phyloP scores from a whole-genome alignment of 2,888 invertebrate genomes.

The Mystacides longicornis region DNA sequence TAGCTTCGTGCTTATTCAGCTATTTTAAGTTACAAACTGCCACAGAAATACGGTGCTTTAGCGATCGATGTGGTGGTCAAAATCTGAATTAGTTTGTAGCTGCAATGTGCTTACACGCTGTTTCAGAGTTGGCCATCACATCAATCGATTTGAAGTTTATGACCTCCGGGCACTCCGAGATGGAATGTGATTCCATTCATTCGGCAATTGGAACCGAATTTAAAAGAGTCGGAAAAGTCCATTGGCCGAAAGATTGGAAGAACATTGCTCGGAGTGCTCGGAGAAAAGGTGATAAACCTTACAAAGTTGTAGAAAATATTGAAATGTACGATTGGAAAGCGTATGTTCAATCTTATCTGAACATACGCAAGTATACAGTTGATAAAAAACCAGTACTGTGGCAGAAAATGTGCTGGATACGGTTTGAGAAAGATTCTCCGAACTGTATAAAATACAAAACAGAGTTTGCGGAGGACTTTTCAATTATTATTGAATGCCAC shows the following conservation, averaged over 20 bases:
- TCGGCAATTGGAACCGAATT: constrained; percentile 1
- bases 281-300: not conserved
- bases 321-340: constrained; percentile 1
- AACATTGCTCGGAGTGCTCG: constrained; percentile 1
- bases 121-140: not conserved
- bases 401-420: too few relatives aligned
- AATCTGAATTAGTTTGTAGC: constrained; percentile 1
- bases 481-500: too few relatives aligned
- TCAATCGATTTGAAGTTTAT: constrained; percentile 2
- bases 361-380: not conserved
- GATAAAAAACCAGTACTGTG: too few relatives aligned
- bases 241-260: constrained; percentile 1
- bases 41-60: constrained; percentile 7
- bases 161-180: constrained; percentile 2
- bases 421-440: too few relatives aligned
- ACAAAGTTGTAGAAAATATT: not conserved
- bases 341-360: not conserved
- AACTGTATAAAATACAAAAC: too few relatives aligned
- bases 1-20: not conserved
- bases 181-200: constrained; percentile 8
- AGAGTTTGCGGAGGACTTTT: too few relatives aligned
- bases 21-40: not conserved
- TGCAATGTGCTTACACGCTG: constrained; percentile 4
- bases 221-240: constrained; percentile 1
- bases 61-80: constrained; percentile 7